These are phyloP conservation scores for Zygothrica quintamaculata DNA, from an alignment of 2,888 invertebrate species.

Conservation along the genomic window DNA sequence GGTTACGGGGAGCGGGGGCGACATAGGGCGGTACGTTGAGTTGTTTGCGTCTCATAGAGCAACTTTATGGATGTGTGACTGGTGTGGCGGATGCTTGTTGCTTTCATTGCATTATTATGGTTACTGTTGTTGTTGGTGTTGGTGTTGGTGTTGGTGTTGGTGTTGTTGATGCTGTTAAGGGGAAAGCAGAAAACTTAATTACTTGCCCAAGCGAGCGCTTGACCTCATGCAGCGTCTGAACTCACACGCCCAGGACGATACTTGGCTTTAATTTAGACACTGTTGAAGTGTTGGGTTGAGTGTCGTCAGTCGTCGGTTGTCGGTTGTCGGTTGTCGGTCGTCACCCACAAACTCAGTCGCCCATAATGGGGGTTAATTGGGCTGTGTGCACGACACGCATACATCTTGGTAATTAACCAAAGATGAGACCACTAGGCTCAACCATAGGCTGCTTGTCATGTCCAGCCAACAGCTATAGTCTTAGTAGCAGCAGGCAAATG, in stretches of 20 bases:
- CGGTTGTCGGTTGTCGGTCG: no score
- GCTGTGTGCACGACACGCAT: conserved; percentile 82
- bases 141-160: not conserved
- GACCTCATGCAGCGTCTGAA: conserved; percentile 68
- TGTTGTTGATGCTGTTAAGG: conserved; percentile 29
- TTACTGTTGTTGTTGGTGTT: conserved; percentile 7
- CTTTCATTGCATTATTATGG: conserved; percentile 1
- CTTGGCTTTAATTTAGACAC: conserved; percentile 18
- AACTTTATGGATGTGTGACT: conserved; percentile 68
- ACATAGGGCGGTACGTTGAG: conserved; percentile 46
- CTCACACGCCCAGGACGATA: conserved; percentile 65
- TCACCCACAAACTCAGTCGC: conserved; percentile 65
- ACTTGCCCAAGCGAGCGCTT: conserved; percentile 73
- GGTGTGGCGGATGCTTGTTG: conserved; percentile 42
- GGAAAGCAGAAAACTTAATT: conserved; percentile 75
- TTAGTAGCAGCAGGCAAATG: conserved; percentile 37
- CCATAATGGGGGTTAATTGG: conserved; percentile 82
- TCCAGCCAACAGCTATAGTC: conserved; percentile 13
- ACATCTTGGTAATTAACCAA: conserved; percentile 83
- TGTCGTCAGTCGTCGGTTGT: conserved; percentile 40
- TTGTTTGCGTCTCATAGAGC: conserved; percentile 73
- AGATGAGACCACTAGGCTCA: conserved; percentile 71
- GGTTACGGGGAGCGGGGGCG: conserved; percentile 2
- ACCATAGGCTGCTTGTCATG: conserved; percentile 28
- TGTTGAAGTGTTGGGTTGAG: conserved; percentile 35